Evolutionary conservation across 1,140 invertebrate species (phyloP).

Genomic region (Calephelis virginiensis): DNA sequence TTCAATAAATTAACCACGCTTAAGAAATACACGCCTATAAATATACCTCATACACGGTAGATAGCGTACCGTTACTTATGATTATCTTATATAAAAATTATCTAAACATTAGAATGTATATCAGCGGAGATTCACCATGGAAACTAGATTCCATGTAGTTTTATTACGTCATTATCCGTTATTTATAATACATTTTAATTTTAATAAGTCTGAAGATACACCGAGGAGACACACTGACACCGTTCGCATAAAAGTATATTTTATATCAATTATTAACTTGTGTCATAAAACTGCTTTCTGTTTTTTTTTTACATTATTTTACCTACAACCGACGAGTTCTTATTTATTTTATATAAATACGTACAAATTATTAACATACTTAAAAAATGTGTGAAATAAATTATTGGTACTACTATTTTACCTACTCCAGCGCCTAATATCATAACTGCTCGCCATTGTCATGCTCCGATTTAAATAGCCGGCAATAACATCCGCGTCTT

Average conservation of each 20-base stretch:
- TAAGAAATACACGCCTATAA: no score
- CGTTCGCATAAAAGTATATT: slow-evolving; percentile 10
- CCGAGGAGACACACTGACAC: not conserved
- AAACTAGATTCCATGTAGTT: not conserved
- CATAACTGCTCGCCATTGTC: no score
- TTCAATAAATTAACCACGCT: no score
- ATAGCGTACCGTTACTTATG: not conserved
- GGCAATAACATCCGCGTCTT: no score
- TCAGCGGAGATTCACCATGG: not conserved
- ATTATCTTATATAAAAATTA: not conserved
- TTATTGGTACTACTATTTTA: no score
- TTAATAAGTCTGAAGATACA: not conserved
- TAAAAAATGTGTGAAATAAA: no score
- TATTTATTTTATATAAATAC: not conserved
- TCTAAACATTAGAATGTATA: not conserved
- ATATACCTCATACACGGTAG: not conserved
- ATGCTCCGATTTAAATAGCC: no score
- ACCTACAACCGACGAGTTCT: not conserved
- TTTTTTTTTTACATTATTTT: not conserved
- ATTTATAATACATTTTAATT: slow-evolving; percentile 8
- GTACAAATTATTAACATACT: no score
- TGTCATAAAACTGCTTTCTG: slow-evolving; percentile 5
- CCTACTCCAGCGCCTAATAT: no score
- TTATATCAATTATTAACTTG: slow-evolving; percentile 6
- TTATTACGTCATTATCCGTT: slow-evolving; percentile 3